Conservation (phyloP, 2,797 vertebrate species). For the Sandelia bainsii region DNA sequence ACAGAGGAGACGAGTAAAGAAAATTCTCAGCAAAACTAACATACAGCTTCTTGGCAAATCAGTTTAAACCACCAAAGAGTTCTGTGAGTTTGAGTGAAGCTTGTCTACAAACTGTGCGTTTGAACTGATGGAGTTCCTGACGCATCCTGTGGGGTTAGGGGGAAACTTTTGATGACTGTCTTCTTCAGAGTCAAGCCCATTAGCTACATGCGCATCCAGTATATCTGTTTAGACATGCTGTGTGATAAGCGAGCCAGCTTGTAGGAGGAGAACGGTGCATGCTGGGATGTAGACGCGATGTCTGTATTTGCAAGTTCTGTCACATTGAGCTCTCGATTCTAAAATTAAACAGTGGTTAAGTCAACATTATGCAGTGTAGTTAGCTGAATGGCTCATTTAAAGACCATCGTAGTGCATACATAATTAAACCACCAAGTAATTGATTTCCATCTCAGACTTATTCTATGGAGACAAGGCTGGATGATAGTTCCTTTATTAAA, state of each 20-base stretch:
- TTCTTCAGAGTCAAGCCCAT: slow-evolving; percentile 15
- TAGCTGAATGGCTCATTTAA: slow-evolving; percentile 62
- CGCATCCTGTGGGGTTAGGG: not conserved
- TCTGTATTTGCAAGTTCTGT: slow-evolving; percentile 45
- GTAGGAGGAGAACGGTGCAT: slow-evolving; percentile 34
- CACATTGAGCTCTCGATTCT: slow-evolving; percentile 34
- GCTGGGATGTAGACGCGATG: slow-evolving; percentile 37
- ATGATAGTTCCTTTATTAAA: slow-evolving; percentile 55
- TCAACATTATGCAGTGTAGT: slow-evolving; percentile 61
- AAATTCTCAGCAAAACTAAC: not conserved
- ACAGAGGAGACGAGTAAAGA: not conserved
- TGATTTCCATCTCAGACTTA: slow-evolving; percentile 62
- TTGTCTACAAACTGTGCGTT: not conserved
- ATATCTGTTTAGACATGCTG: slow-evolving; percentile 26
- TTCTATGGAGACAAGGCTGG: slow-evolving; percentile 53
- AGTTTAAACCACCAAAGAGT: not conserved
- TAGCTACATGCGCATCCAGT: slow-evolving; percentile 8
- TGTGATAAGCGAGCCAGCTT: slow-evolving; percentile 24
- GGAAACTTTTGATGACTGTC: slow-evolving; percentile 22
- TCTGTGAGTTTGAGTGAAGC: not conserved
- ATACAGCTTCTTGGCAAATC: not conserved
- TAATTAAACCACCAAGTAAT: slow-evolving; percentile 72
- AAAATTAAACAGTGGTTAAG: slow-evolving; percentile 67
- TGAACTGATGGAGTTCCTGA: slow-evolving; percentile 5
- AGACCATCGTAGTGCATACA: slow-evolving; percentile 44